Evolutionary conservation across 2,888 invertebrate genomes (phyloP).

Genomic region (Zootermopsis nevadensis): DNA sequence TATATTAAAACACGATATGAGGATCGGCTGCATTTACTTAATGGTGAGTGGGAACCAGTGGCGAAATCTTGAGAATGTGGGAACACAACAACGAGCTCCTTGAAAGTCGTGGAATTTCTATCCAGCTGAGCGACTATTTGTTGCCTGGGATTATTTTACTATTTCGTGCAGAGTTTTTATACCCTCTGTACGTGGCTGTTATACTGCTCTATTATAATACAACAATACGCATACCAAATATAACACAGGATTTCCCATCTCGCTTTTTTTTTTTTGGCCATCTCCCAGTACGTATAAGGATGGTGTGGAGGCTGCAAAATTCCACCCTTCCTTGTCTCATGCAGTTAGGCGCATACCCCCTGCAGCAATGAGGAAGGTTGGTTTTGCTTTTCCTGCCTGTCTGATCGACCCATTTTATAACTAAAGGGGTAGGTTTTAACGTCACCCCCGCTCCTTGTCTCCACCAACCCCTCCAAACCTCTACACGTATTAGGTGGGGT

Average conservation of each 20-base stretch:
- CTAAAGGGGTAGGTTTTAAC: conserved; percentile 46
- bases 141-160: no score
- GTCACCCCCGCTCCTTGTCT: conserved; percentile 30
- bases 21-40: no score
- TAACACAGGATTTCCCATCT: conserved; percentile 18
- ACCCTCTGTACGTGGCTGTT: no score
- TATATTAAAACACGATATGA: no score
- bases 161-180: no score
- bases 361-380: conserved; percentile 37
- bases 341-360: conserved; percentile 47
- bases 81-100: no score
- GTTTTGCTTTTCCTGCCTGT: conserved; percentile 42
- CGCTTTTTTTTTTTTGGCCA: conserved; percentile 47
- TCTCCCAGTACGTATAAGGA: conserved; percentile 44
- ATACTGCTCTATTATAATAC: conserved; percentile 29
- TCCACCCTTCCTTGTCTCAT: conserved; percentile 47
- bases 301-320: conserved; percentile 26
- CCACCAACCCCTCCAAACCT: conserved; percentile 3
- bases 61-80: no score
- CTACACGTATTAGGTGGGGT: conserved; percentile 30
- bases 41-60: no score
- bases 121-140: no score
- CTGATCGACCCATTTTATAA: conserved; percentile 51
- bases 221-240: conserved; percentile 48
- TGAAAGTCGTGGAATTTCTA: no score